Evolutionary conservation across 1,140 invertebrate genomes (phyloP).

Genomic region (Xylocopa sonorina): DNA sequence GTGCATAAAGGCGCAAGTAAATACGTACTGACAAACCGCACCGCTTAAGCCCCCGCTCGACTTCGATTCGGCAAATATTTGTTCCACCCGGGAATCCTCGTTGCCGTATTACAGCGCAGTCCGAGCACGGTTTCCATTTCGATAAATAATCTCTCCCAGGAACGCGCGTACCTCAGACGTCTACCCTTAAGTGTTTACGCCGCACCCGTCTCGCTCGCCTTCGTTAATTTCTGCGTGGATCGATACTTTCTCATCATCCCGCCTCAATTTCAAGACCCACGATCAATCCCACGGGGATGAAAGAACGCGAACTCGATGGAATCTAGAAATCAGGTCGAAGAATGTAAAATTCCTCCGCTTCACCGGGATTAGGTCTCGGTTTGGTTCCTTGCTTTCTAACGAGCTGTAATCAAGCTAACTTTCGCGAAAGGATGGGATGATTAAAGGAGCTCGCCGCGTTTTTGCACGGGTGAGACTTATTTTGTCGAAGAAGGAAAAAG

Average conservation of each 20-base stretch:
- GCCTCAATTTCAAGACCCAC: background rate
- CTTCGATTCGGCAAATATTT: conserved; percentile 41
- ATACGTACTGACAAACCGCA: conserved; percentile 30
- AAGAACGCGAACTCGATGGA: no score
- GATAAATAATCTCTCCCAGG: conserved; percentile 18
- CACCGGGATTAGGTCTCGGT: no score
- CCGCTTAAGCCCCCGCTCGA: background rate
- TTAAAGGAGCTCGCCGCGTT: no score
- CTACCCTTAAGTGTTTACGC: background rate
- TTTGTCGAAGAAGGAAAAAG: background rate
- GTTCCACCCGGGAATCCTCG: background rate
- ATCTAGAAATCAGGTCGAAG: background rate
- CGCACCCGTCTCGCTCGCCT: background rate
- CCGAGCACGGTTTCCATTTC: background rate
- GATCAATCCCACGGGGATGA: background rate
- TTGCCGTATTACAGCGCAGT: background rate
- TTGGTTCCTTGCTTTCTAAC: background rate
- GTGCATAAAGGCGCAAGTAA: conserved; percentile 38
- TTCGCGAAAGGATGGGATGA: background rate
- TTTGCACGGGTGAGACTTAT: background rate
- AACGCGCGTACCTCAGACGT: background rate
- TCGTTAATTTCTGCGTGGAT: background rate
- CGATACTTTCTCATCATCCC: background rate
- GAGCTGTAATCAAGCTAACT: background rate
- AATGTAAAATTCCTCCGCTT: background rate